These are phyloP conservation scores for Chromis chromis DNA, from an alignment of 2,797 vertebrate species.

Conservation along the genomic window DNA sequence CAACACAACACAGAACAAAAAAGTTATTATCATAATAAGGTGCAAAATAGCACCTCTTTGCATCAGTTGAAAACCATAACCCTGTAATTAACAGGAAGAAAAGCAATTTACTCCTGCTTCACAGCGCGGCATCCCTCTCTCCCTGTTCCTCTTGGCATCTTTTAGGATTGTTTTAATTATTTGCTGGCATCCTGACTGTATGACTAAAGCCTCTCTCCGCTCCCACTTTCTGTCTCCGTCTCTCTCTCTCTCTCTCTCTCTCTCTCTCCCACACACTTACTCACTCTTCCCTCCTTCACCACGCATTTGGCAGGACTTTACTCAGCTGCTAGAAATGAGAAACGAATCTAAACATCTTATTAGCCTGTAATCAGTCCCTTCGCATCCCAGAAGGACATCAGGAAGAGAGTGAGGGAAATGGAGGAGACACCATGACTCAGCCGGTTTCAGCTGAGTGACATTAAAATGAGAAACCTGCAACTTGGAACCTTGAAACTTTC, in stretches of 20 bases:
- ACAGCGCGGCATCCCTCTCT: constrained; percentile 58
- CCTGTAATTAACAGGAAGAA: constrained; percentile 82
- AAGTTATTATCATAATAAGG: constrained; percentile 86
- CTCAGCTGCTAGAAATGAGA: constrained; percentile 49
- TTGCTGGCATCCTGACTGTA: constrained; percentile 61
- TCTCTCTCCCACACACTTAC: constrained; percentile 15
- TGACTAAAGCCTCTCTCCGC: constrained; percentile 53
- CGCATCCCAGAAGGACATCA: constrained; percentile 17
- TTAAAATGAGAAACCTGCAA: constrained; percentile 29
- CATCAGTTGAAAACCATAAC: constrained; percentile 88
- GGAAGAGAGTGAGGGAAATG: neutral
- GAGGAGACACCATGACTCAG: constrained; percentile 20
- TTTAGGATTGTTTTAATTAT: constrained; percentile 81
- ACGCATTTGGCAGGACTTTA: constrained; percentile 38
- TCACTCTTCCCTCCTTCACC: constrained; percentile 22
- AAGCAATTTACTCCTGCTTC: constrained; percentile 85
- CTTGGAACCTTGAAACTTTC: constrained; percentile 16
- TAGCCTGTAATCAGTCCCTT: constrained; percentile 57
- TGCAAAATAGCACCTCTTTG: constrained; percentile 77
- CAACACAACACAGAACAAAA: constrained; percentile 78
- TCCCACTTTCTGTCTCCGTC: neutral
- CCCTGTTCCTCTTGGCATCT: constrained; percentile 73
- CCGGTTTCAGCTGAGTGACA: constrained; percentile 1
- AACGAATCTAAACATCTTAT: constrained; percentile 66
- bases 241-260: neutral